Evolutionary conservation across 2,113 vertebrate species (phyloP).

Genomic region (Delphinapterus leucas): DNA sequence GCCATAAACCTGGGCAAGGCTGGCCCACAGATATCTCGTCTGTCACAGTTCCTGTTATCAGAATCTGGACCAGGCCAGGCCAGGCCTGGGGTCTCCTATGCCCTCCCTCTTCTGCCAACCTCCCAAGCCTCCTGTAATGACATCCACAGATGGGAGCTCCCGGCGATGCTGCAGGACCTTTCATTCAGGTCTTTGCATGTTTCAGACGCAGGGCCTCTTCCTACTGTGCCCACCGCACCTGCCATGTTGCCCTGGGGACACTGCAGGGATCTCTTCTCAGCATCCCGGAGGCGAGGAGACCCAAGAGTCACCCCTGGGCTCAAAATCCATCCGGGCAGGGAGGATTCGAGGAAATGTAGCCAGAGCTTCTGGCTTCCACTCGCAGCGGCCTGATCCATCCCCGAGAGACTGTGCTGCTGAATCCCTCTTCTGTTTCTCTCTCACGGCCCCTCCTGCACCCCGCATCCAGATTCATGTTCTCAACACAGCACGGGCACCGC

Average conservation of each 20-base stretch:
- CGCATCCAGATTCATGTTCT: neutral
- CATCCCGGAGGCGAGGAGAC: neutral
- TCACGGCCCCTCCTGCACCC: too few species aligned
- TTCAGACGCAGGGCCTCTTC: neutral
- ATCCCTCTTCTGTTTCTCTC: neutral
- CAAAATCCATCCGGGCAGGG: too few species aligned
- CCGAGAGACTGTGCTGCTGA: accelerated
- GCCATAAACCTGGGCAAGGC: neutral
- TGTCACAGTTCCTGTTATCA: accelerated
- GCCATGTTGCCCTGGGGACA: neutral
- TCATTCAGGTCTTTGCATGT: neutral
- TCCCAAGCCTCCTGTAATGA: neutral
- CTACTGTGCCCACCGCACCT: accelerated
- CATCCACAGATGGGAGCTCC: too few species aligned
- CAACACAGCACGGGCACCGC: too few species aligned
- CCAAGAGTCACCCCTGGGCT: neutral
- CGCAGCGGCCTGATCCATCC: accelerated
- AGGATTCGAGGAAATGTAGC: accelerated
- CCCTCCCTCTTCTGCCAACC: accelerated
- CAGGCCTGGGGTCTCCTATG: neutral
- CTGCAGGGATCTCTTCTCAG: neutral
- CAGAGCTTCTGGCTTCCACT: neutral
- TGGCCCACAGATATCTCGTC: accelerated
- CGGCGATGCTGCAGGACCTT: neutral
- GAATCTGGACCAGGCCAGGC: too few species aligned